These are phyloP conservation scores for Porites lutea DNA, from an alignment of 64 coral and sea anemone species.

Conservation along the genomic window DNA sequence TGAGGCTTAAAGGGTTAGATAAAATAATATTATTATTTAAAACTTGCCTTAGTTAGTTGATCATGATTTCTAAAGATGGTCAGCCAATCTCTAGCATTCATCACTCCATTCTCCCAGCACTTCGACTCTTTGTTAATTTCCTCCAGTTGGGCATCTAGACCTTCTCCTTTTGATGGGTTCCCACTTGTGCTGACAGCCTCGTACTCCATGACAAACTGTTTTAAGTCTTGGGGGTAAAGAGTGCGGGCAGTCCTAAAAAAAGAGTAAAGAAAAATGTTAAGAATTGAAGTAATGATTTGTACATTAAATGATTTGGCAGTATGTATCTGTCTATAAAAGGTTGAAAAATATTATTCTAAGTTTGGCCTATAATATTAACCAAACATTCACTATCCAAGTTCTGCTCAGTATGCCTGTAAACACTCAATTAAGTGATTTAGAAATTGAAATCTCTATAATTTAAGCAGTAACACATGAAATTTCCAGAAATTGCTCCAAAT, in stretches of 20 bases:
- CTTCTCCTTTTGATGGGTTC: not conserved
- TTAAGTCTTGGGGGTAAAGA: not conserved
- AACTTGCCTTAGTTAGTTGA: not conserved
- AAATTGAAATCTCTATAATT: too few species aligned
- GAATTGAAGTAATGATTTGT: not conserved
- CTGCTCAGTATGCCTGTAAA: too few species aligned
- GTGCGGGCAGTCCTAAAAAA: not conserved
- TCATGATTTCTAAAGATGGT: conserved; percentile 22
- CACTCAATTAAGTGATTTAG: too few species aligned
- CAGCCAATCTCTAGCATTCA: not conserved
- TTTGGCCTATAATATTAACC: too few species aligned
- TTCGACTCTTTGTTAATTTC: conserved; percentile 6
- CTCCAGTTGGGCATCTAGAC: not conserved
- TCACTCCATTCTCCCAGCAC: not conserved
- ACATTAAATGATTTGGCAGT: too few species aligned
- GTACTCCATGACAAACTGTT: not conserved
- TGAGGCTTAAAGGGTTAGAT: not conserved
- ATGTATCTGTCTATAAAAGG: too few species aligned
- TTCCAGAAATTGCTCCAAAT: too few species aligned
- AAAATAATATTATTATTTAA: too few species aligned
- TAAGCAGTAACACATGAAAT: too few species aligned
- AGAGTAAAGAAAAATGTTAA: not conserved
- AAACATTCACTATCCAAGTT: too few species aligned
- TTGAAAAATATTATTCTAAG: too few species aligned
- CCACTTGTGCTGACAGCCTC: not conserved